A percentile compares a stretch with the other conserved stretches of the same genome.
Evolutionary conservation across 2,113 vertebrate genomes (phyloP).

Genomic region (Machaerirhynchus nigripectus): DNA sequence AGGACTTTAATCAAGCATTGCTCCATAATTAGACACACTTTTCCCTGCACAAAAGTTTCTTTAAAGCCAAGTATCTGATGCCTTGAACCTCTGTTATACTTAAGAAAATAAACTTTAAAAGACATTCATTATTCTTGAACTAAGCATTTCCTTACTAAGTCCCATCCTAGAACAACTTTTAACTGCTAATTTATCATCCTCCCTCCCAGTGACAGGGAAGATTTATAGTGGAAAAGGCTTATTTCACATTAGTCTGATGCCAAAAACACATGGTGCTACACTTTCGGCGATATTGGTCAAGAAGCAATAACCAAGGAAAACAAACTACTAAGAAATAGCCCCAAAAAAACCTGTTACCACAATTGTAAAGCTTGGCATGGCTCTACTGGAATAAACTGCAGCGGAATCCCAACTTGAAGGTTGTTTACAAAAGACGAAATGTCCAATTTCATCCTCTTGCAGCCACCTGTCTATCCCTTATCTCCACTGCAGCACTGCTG

Average conservation of each 20-base stretch:
- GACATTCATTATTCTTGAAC: constrained; percentile 35
- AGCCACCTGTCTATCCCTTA: not conserved
- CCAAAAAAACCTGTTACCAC: not conserved
- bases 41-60: not conserved
- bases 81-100: not conserved
- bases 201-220: not conserved
- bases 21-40: not conserved
- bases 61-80: constrained; percentile 17
- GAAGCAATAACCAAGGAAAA: constrained; percentile 8
- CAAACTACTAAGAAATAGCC: not conserved
- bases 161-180: constrained; percentile 41
- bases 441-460: not conserved
- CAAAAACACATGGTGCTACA: constrained; percentile 31
- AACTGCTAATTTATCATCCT: constrained; percentile 57
- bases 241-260: not conserved
- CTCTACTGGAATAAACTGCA: not conserved
- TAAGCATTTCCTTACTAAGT: constrained; percentile 17
- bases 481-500: not conserved
- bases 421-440: not conserved
- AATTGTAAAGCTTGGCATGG: not conserved
- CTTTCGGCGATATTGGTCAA: not conserved
- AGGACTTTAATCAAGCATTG: not conserved
- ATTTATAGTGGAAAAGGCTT: constrained; percentile 56
- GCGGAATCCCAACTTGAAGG: not conserved
- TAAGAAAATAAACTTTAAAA: constrained; percentile 43